Conservation (phyloP, 2,888 invertebrate species). For the Andrena fulva region DNA sequence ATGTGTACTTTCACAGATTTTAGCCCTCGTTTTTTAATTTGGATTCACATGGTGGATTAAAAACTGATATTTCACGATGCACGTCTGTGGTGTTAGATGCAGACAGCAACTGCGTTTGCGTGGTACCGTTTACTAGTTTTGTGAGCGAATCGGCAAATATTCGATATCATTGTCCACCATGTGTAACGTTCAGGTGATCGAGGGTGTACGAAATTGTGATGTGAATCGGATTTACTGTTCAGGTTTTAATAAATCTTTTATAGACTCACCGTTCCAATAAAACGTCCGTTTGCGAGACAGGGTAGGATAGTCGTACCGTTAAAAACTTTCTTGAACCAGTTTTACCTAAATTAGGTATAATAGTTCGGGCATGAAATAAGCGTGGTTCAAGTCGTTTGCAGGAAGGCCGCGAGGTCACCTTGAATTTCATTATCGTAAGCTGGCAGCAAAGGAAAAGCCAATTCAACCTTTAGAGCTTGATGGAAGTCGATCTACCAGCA, state of each 20-base stretch:
- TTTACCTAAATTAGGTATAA: no score
- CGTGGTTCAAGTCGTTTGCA: no score
- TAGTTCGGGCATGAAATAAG: no score
- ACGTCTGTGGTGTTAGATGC: not conserved
- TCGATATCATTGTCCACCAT: not conserved
- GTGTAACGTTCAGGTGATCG: not conserved
- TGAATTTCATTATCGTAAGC: no score
- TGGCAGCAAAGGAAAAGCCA: conserved; percentile 7
- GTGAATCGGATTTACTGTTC: not conserved
- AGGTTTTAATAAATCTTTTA: not conserved
- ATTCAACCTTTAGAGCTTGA: not conserved
- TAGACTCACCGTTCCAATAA: no score
- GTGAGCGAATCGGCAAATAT: not conserved
- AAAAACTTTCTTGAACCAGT: no score
- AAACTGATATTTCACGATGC: not conserved
- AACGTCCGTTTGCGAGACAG: no score
- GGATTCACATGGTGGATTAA: not conserved
- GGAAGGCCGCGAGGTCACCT: no score
- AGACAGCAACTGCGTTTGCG: not conserved
- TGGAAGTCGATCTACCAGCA: not conserved
- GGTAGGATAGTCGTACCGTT: no score
- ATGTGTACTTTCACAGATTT: not conserved
- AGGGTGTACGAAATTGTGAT: not conserved
- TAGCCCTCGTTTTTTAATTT: not conserved
- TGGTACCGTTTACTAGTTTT: not conserved